phyloP scores from a whole-genome alignment of 2,797 vertebrate genomes.

The Nasua narica region DNA sequence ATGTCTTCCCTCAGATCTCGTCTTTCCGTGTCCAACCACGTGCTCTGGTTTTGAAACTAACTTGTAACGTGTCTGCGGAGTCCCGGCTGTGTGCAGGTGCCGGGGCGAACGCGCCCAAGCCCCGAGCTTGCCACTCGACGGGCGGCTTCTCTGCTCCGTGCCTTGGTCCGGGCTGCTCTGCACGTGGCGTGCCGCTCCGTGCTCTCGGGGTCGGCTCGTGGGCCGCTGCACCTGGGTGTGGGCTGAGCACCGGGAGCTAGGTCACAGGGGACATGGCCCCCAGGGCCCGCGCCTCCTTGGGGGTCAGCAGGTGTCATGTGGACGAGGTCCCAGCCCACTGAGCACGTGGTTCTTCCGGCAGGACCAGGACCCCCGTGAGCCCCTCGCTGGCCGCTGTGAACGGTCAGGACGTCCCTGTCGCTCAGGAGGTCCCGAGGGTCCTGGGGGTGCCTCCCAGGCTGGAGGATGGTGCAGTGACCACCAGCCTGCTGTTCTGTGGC shows the following conservation, averaged over 20 bases:
- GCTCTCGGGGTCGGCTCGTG: fast-evolving
- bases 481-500: too few relatives aligned
- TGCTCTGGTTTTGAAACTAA: neutral
- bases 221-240: neutral
- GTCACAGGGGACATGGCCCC: neutral
- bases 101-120: fast-evolving
- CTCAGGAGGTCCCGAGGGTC: neutral
- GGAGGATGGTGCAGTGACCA: too few relatives aligned
- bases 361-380: neutral
- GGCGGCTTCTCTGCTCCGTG: neutral
- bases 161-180: neutral
- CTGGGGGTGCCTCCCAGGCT: neutral
- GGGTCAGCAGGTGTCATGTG: neutral
- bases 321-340: neutral
- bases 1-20: neutral
- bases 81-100: fast-evolving
- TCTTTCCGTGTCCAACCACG: too few relatives aligned
- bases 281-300: neutral
- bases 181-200: fast-evolving
- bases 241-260: neutral
- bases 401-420: neutral
- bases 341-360: neutral
- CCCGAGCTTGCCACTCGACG: neutral
- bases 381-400: fast-evolving
- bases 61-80: fast-evolving